Conservation (phyloP, 2,113 vertebrate genomes). For the Anas platyrhynchos region DNA sequence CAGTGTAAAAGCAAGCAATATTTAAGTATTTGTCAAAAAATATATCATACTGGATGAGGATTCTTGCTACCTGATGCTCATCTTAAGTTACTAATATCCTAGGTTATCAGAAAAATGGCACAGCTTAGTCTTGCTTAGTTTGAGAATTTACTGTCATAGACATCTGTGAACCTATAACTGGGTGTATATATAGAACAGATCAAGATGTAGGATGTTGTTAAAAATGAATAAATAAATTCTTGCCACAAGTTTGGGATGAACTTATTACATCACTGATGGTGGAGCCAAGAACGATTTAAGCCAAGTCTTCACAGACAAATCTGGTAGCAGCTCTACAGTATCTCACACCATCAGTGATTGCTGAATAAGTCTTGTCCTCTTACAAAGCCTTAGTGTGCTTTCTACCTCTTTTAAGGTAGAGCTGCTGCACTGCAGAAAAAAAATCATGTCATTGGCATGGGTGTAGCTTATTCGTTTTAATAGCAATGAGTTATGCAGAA, state of each 20-base stretch:
- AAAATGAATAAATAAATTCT: background rate
- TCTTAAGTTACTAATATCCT: conserved; percentile 2
- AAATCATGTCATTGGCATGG: background rate
- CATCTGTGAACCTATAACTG: background rate
- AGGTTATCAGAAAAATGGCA: background rate
- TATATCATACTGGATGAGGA: background rate
- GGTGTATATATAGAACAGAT: background rate
- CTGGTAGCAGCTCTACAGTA: conserved; percentile 6
- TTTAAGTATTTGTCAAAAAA: background rate
- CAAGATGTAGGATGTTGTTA: background rate
- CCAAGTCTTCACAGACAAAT: conserved; percentile 47
- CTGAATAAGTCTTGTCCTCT: conserved; percentile 13
- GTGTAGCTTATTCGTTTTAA: conserved; percentile 39
- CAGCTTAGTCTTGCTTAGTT: background rate
- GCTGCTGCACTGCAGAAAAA: conserved; percentile 35
- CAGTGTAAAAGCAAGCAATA: background rate
- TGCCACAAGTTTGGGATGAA: background rate
- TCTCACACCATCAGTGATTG: conserved; percentile 42
- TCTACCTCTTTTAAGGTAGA: background rate
- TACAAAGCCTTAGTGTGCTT: conserved; percentile 20
- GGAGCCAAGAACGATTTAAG: conserved; percentile 14
- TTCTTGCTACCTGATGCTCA: background rate
- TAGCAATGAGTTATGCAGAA: conserved; percentile 6
- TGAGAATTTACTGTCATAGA: background rate
- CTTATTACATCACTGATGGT: background rate